These are phyloP conservation scores for Petrocephalus zakoni DNA, from an alignment of 2,113 vertebrate species.

Conservation along the genomic window DNA sequence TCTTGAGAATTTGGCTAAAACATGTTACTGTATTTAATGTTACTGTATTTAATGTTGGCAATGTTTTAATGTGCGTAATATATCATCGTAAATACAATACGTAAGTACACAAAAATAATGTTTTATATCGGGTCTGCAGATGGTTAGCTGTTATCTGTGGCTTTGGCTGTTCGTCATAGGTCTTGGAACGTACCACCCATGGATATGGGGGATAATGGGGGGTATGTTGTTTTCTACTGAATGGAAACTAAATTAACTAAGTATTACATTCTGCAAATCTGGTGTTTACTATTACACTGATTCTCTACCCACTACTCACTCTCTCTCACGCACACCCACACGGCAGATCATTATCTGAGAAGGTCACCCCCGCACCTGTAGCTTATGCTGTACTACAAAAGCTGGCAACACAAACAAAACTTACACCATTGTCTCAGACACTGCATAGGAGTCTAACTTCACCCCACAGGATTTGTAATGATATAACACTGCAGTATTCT, in stretches of 20 bases:
- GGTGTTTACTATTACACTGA: neutral
- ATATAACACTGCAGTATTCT: conserved; percentile 33
- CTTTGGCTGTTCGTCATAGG: neutral
- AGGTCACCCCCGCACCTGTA: neutral
- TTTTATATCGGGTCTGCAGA: neutral
- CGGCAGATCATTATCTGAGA: neutral
- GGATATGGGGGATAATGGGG: neutral
- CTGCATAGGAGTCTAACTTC: neutral
- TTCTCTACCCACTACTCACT: neutral
- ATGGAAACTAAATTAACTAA: neutral
- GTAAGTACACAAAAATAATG: neutral
- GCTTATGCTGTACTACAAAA: neutral
- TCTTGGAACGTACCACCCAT: neutral
- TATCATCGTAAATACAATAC: neutral
- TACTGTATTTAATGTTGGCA: neutral
- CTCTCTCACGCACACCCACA: neutral
- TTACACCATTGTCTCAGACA: neutral
- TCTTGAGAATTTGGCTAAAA: neutral
- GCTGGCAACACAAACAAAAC: neutral
- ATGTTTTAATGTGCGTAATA: neutral
- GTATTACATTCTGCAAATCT: neutral
- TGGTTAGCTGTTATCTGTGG: neutral
- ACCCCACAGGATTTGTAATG: neutral
- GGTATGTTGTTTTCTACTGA: neutral
- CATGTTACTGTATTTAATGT: too few species aligned